Conservation (phyloP, 2,797 vertebrate genomes). For the Helicolenus hilgendorfi region DNA sequence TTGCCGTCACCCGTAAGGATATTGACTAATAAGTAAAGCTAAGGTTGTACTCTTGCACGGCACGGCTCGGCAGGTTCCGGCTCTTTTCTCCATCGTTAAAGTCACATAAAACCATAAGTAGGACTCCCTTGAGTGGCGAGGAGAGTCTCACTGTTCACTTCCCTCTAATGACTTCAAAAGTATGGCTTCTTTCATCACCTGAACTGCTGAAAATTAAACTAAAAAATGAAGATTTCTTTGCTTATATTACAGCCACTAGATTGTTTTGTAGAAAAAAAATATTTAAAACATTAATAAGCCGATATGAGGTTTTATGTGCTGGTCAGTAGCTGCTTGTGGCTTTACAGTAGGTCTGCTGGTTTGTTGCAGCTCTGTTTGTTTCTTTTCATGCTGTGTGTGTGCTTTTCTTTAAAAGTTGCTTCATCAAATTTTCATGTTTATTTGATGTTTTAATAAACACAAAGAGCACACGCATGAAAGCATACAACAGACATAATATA, state of each 20-base stretch:
- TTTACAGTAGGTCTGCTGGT: background rate
- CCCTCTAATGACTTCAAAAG: conserved; percentile 44
- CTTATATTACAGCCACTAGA: background rate
- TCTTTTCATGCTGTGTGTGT: background rate
- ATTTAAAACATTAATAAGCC: background rate
- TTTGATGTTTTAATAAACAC: conserved; percentile 17
- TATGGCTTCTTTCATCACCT: background rate
- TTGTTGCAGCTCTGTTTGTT: background rate
- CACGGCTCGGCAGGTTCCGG: conserved; percentile 15
- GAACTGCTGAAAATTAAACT: too few species aligned
- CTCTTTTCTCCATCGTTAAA: conserved; percentile 62
- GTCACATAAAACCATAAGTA: conserved; percentile 51
- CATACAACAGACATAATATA: conserved; percentile 1
- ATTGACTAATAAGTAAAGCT: conserved; percentile 40
- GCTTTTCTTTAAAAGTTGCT: background rate
- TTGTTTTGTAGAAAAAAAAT: background rate
- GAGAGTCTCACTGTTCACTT: conserved; percentile 26
- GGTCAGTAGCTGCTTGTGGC: background rate
- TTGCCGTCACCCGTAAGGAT: background rate
- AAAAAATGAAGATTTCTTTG: too few species aligned
- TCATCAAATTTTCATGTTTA: conserved; percentile 30
- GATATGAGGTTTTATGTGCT: background rate
- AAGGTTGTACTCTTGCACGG: conserved; percentile 12
- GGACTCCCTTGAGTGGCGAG: conserved; percentile 16
- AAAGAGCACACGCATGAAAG: background rate